A percentile compares a stretch with the other conserved stretches of the same genome.
phyloP scores from a whole-genome alignment of 2,113 vertebrate species.

The Sterrhoptilus dennistouni region DNA sequence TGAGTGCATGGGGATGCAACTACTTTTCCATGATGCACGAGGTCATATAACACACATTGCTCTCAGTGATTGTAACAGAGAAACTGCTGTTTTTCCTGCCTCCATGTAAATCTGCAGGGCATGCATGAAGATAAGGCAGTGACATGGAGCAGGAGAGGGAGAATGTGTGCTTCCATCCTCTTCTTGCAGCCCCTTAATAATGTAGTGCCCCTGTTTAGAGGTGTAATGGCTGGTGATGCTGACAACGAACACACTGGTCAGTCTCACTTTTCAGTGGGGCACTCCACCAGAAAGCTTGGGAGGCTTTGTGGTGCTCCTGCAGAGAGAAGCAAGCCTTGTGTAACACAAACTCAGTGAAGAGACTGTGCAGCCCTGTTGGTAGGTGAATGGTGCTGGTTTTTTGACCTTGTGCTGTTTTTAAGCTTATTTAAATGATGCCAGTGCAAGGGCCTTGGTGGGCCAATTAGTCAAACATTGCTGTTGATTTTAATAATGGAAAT shows the following conservation, averaged over 20 bases:
- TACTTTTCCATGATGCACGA: background rate
- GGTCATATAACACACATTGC: background rate
- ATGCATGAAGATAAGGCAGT: background rate
- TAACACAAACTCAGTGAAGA: background rate
- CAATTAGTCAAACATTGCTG: slow-evolving; percentile 57
- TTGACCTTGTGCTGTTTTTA: slow-evolving; percentile 38
- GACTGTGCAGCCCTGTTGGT: background rate
- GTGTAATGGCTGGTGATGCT: background rate
- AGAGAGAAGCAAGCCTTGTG: background rate
- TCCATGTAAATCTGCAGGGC: background rate
- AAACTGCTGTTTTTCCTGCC: background rate
- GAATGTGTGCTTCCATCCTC: background rate
- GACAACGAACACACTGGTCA: background rate
- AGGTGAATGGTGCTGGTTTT: background rate
- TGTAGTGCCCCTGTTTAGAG: accelerated
- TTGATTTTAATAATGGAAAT: slow-evolving; percentile 68
- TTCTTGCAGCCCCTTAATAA: background rate
- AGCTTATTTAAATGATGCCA: slow-evolving; percentile 36
- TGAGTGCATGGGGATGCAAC: background rate
- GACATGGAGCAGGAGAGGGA: background rate
- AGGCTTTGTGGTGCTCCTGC: background rate
- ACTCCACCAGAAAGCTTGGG: background rate
- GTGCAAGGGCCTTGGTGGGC: slow-evolving; percentile 45
- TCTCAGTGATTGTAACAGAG: background rate
- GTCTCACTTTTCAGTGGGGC: background rate